phyloP scores from a whole-genome alignment of 2,797 vertebrate genomes.

The Chromobotia macracanthus region DNA sequence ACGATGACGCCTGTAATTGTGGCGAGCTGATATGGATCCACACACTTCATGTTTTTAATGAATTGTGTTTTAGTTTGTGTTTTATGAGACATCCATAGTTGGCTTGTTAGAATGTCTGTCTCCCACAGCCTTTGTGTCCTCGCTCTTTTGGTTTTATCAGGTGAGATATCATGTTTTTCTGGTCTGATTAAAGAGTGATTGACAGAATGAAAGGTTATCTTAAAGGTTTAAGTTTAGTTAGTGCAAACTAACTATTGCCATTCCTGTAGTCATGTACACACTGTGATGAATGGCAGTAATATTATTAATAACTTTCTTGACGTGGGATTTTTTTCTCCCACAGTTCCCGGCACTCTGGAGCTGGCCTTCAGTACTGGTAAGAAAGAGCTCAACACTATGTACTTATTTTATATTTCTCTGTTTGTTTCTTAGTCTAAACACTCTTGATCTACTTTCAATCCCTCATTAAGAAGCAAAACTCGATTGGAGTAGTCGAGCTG shows the following conservation, averaged over 20 bases:
- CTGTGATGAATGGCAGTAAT: too few relatives aligned
- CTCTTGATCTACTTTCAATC: too few relatives aligned
- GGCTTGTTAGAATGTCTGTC: constrained; percentile 60
- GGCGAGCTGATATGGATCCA: constrained; percentile 43
- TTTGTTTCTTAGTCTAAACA: not conserved
- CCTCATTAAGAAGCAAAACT: too few relatives aligned
- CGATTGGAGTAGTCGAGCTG: too few relatives aligned
- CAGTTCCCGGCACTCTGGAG: constrained; percentile 68
- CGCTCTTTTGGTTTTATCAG: constrained; percentile 67
- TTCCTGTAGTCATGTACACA: not conserved
- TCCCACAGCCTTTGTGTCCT: constrained; percentile 58
- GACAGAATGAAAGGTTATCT: not conserved
- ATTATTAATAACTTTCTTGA: too few relatives aligned
- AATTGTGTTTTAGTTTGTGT: constrained; percentile 49
- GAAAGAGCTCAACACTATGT: not conserved
- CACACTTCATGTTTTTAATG: constrained; percentile 11
- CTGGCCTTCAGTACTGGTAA: constrained; percentile 67
- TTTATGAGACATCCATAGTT: constrained; percentile 36
- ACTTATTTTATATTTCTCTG: not conserved
- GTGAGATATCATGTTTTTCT: constrained; percentile 61
- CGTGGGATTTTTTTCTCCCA: constrained; percentile 12
- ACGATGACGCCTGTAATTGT: constrained; percentile 64
- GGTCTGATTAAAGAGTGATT: not conserved
- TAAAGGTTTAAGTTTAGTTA: not conserved
- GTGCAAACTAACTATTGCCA: not conserved